These are phyloP conservation scores for Carterocephalus palaemon DNA, from an alignment of 2,888 invertebrate genomes.

Conservation along the genomic window DNA sequence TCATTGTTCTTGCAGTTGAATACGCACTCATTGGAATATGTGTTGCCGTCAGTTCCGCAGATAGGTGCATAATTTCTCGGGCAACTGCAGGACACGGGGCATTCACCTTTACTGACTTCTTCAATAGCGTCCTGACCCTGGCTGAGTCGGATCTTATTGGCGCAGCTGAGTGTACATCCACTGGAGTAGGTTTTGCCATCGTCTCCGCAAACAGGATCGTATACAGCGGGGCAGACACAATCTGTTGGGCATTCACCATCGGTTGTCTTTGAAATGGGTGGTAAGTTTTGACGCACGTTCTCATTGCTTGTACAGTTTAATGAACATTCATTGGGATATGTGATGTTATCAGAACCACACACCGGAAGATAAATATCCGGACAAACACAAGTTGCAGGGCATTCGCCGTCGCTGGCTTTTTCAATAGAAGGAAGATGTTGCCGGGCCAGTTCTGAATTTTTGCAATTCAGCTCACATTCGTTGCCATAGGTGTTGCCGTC, in stretches of 20 bases:
- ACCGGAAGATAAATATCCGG: constrained; percentile 25
- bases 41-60: too few species aligned
- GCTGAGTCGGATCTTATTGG: constrained; percentile 25
- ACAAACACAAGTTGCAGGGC: constrained; percentile 22
- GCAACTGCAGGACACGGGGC: too few species aligned
- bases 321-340: constrained; percentile 31
- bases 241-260: constrained; percentile 23
- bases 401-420: constrained; percentile 21
- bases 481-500: constrained; percentile 27
- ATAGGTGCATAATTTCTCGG: too few species aligned
- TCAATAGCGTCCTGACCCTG: too few species aligned
- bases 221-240: constrained; percentile 24
- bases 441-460: constrained; percentile 14
- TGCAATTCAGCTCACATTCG: constrained; percentile 19
- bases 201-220: constrained; percentile 20
- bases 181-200: constrained; percentile 37
- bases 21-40: too few species aligned
- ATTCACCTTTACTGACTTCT: too few species aligned
- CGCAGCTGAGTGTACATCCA: constrained; percentile 31
- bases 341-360: constrained; percentile 29
- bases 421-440: constrained; percentile 3
- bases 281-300: constrained; percentile 2
- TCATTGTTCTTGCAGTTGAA: too few species aligned
- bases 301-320: constrained; percentile 23
- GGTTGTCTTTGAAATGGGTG: constrained; percentile 9